Base-by-base conservation (phyloP, 2,797 vertebrate species). In the Lophius americanus region DNA sequence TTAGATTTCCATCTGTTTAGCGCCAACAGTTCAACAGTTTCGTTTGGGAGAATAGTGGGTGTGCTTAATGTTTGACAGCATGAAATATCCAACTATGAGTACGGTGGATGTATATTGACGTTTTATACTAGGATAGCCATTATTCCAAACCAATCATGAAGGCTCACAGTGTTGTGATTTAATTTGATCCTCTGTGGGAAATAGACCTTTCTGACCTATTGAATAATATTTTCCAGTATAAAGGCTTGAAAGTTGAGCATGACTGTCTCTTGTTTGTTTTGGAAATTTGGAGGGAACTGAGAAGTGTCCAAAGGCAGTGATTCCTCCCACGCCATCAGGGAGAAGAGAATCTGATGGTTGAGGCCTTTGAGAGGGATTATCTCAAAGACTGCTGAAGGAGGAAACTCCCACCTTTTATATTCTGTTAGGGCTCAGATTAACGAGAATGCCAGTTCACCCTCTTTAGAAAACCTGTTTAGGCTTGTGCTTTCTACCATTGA, bases 171-270 rank as follows among this genome's bases (percentile, higher is more conserved):
- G 83, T 74, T 71, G 41, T 84, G 77, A 84, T 86, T 76, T 84
- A 82, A 87, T 89, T 77, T 81, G 84, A 87, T 89, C 84, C 81
- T 63, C 50, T 75, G 42, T 61, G 73, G 72, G 64, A 23, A 23
- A 23, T 23, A 23, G 70, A 85, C 80, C 73, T 43, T 57, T 75
- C 53, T 55, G 12, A 53, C 68, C 51, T 41, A 46, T 35, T 47
- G 58, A 37, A 55, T 14, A 49, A 42, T 71, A 73, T 79, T 80
- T 74, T 53, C 44, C 41, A 1, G 23, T 64, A 44, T 57, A 55
- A 64, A 64, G 70, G 60, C 49, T 55, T 53, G 32, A 64, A 77
- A 78, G 64, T 38, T 68, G 37, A 67, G 36, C 32, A 5, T 23
- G 35, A 48, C 64, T 57, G 76, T 60, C 39, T 65, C 5, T 3